phyloP scores from a whole-genome alignment of 2,113 vertebrate species.

The Clupea harengus region DNA sequence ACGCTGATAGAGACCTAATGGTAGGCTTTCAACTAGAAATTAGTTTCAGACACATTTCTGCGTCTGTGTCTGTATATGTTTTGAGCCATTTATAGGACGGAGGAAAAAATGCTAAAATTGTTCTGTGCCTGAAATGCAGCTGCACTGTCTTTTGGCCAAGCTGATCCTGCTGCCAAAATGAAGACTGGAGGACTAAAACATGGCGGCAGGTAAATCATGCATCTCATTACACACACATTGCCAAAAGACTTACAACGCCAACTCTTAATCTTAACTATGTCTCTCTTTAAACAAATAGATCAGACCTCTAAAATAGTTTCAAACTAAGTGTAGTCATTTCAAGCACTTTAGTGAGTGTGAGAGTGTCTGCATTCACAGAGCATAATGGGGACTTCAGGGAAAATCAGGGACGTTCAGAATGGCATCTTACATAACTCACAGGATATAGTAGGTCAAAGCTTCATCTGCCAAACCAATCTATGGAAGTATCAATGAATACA shows the following conservation, averaged over 20 bases:
- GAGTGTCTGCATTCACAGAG: not conserved
- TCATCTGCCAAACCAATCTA: not conserved
- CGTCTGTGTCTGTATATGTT: not conserved
- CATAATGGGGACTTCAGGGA: not conserved
- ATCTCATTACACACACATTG: not conserved
- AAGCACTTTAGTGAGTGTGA: not conserved
- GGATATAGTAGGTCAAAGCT: not conserved
- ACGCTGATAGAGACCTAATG: too few species aligned
- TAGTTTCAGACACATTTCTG: too few species aligned
- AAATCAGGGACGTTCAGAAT: not conserved
- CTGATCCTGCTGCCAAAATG: not conserved
- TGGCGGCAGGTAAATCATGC: not conserved
- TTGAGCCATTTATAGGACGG: not conserved
- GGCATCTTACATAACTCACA: not conserved
- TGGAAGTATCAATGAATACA: not conserved
- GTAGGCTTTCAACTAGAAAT: too few species aligned
- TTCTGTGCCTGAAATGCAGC: not conserved
- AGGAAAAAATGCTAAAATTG: not conserved
- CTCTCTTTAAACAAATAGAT: too few species aligned
- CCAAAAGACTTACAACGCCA: not conserved
- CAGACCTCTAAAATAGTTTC: not conserved
- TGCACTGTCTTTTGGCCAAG: too few species aligned
- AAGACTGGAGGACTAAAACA: not conserved
- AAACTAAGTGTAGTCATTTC: not conserved
- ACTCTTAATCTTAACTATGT: not conserved